Base-by-base conservation (phyloP, 2,113 vertebrate species). In the Theristicus caerulescens region DNA sequence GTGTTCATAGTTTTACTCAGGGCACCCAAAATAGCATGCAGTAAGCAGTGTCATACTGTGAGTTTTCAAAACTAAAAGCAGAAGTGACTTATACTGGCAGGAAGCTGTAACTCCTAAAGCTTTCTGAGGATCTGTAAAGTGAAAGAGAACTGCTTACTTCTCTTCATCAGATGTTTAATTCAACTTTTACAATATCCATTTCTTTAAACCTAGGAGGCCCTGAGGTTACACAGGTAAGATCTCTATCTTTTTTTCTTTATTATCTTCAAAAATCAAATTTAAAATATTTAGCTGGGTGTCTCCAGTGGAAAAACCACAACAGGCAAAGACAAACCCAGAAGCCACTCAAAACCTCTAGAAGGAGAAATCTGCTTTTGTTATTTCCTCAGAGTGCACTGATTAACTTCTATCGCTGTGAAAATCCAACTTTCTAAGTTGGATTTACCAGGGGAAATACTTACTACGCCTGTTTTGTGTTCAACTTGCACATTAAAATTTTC, bases 1-100 rank as follows among this genome's bases (percentile, higher is more conserved):
- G 98, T 99, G 99, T 99, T 98, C 98, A 73, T 97, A 98, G 98
- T 98, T 98, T 97, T 94, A 96, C 96, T 92, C 97, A 96, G 97
- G 98, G 97, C 94, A 97, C 97, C 95, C 96, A 97, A 98, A 98
- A 98, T 98, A 98, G 97, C 97, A 81, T 13, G 69, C 96, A 97
- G 84, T 88, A 67, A 96, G 97, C 97, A 97, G 88, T 86, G 96
- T 97, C 97, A 96, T 89, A 96, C 94, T 97, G 95, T 88, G 93
- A 97, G 88, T 91, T 97, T 96, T 96, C 97, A 96, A 96, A 96
- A 94, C 95, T 96, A 77, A 97, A 96, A 88, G 96, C 84, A 86
- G 92, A 96, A 95, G 93, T 78, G 71, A 85, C 94, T 97, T 97
- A 82, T 46, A 92, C 94, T 94, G 88, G 46, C 96, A 97, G 92